phyloP scores from a whole-genome alignment of 1,140 invertebrate species.

The Carposina sasakii region DNA sequence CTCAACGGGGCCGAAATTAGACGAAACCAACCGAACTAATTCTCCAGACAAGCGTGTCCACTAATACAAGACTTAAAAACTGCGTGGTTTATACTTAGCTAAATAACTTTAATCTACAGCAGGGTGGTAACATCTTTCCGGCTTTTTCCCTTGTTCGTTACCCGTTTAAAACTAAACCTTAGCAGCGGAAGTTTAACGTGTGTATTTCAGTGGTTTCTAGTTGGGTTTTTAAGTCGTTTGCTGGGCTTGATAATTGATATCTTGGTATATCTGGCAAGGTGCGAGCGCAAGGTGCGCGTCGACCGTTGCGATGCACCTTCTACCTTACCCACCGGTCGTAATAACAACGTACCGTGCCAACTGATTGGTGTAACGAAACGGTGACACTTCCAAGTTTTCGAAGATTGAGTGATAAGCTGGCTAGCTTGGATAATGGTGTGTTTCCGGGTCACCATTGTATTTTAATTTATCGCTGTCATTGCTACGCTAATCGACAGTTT shows the following conservation, averaged over 20 bases:
- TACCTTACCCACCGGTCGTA: slow-evolving; percentile 13
- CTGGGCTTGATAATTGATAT: slow-evolving; percentile 19
- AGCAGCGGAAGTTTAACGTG: too few species aligned
- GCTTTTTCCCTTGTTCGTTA: slow-evolving; percentile 12
- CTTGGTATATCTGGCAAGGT: slow-evolving; percentile 26
- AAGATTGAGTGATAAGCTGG: too few species aligned
- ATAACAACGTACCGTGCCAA: slow-evolving; percentile 20
- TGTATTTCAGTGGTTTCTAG: neutral
- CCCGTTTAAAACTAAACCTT: too few species aligned
- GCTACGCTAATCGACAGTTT: too few species aligned
- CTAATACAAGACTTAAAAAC: slow-evolving; percentile 28
- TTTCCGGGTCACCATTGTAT: too few species aligned
- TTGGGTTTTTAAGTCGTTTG: slow-evolving; percentile 12
- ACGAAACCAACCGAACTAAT: too few species aligned
- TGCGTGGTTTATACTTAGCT: slow-evolving; percentile 33
- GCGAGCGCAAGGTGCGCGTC: slow-evolving; percentile 21
- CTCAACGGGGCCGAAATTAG: too few species aligned
- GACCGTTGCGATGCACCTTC: slow-evolving; percentile 29
- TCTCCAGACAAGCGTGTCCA: slow-evolving; percentile 28
- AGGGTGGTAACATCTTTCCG: slow-evolving; percentile 37
- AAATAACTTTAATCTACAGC: slow-evolving; percentile 56
- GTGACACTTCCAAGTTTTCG: too few species aligned
- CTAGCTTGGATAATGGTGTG: too few species aligned
- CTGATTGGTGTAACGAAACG: slow-evolving; percentile 21
- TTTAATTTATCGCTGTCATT: too few species aligned